Evolutionary conservation across 2,797 vertebrate species (phyloP).

Genomic region (Danio tinwini): DNA sequence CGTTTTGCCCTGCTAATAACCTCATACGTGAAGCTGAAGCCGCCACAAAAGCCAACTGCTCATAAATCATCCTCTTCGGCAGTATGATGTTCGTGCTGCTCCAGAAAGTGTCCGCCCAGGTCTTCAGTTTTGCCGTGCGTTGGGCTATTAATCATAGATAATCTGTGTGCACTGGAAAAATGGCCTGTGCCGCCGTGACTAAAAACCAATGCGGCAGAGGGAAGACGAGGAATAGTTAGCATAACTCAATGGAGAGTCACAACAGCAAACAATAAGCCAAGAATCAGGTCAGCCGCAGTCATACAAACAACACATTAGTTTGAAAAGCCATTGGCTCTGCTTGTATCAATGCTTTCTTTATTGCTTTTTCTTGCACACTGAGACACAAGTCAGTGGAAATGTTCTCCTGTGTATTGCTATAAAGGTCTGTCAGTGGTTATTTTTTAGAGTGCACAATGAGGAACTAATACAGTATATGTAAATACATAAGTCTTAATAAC

Average conservation of each 20-base stretch:
- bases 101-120: conserved; percentile 41
- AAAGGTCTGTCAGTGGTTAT: not conserved
- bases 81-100: conserved; percentile 36
- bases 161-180: conserved; percentile 10
- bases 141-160: conserved; percentile 42
- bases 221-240: not conserved
- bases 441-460: not conserved
- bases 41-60: conserved; percentile 2
- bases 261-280: not conserved
- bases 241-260: not conserved
- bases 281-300: not conserved
- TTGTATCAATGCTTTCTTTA: not conserved
- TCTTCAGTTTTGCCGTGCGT: conserved; percentile 31
- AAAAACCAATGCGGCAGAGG: not conserved
- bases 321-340: not conserved
- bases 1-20: conserved; percentile 8
- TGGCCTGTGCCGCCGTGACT: not conserved
- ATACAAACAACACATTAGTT: not conserved
- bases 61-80: conserved; percentile 26
- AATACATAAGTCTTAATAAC: too few species aligned
- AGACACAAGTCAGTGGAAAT: not conserved
- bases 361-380: not conserved
- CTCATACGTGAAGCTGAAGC: not conserved
- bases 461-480: too few species aligned
- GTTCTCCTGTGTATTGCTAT: not conserved